Evolutionary conservation across 1,140 invertebrate species (phyloP).

Genomic region (Rhizoglyphus robini): DNA sequence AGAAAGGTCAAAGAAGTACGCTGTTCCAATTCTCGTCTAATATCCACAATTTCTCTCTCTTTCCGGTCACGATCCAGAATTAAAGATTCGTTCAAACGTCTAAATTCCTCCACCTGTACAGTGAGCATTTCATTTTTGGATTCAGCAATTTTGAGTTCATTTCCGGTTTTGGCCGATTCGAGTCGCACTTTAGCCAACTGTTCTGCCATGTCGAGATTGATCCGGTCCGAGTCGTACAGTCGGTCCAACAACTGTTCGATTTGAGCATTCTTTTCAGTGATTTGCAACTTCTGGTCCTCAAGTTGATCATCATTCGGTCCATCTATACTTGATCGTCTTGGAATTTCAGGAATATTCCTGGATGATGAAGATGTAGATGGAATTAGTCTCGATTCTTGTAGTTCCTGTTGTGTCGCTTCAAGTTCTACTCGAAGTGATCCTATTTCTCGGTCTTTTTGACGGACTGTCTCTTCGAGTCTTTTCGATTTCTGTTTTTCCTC

Average conservation of each 20-base stretch:
- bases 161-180: conserved; percentile 9
- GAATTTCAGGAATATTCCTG: not conserved
- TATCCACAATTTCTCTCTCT: not conserved
- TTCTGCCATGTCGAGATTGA: conserved; percentile 20
- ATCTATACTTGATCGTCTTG: not conserved
- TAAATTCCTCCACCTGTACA: not conserved
- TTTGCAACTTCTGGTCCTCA: not conserved
- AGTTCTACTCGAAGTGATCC: not conserved
- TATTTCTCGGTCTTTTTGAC: conserved; percentile 6
- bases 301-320: not conserved
- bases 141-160: not conserved
- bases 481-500: not conserved
- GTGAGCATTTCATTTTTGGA: conserved; percentile 7
- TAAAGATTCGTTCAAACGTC: conserved; percentile 16
- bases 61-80: not conserved
- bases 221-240: conserved; percentile 11
- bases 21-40: not conserved
- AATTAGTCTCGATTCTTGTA: not conserved
- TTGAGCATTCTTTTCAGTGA: conserved; percentile 22
- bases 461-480: not conserved
- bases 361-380: not conserved
- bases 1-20: not conserved
- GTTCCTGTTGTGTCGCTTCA: not conserved
- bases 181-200: conserved; percentile 20
- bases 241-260: conserved; percentile 19